Conservation (phyloP, 2,888 invertebrate species). For the Pachymerium ferrugineum region DNA sequence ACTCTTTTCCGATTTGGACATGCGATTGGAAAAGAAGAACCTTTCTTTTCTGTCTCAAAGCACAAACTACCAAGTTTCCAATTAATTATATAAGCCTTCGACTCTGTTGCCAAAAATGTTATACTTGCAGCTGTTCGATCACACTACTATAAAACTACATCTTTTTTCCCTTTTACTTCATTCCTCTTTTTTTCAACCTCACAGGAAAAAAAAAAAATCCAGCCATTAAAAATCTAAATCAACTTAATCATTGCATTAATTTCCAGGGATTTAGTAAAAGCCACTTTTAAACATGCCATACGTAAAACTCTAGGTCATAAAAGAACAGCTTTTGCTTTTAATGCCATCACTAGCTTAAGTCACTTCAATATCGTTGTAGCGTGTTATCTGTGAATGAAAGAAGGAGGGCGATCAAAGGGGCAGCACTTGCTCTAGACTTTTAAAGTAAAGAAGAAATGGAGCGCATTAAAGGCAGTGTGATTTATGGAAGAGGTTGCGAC, state of each 20-base stretch:
- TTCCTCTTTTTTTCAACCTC: too few species aligned
- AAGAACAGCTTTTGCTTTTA: neutral
- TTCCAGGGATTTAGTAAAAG: neutral
- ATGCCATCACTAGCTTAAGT: neutral
- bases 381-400: neutral
- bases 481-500: constrained; percentile 5
- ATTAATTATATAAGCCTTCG: constrained; percentile 11
- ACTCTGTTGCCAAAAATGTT: constrained; percentile 9
- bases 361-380: neutral
- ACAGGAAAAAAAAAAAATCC: neutral
- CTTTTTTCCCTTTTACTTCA: neutral
- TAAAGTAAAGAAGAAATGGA: neutral
- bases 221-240: neutral
- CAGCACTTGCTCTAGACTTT: neutral
- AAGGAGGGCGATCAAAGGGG: neutral
- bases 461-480: neutral
- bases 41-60: neutral
- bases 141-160: neutral
- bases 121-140: neutral
- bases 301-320: neutral
- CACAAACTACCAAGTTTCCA: constrained; percentile 16
- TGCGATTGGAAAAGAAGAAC: neutral
- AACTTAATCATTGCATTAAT: neutral
- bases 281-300: neutral
- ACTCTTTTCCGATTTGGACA: constrained; percentile 22